phyloP scores from a whole-genome alignment of 2,888 invertebrate species.

The Thymelicus sylvestris region DNA sequence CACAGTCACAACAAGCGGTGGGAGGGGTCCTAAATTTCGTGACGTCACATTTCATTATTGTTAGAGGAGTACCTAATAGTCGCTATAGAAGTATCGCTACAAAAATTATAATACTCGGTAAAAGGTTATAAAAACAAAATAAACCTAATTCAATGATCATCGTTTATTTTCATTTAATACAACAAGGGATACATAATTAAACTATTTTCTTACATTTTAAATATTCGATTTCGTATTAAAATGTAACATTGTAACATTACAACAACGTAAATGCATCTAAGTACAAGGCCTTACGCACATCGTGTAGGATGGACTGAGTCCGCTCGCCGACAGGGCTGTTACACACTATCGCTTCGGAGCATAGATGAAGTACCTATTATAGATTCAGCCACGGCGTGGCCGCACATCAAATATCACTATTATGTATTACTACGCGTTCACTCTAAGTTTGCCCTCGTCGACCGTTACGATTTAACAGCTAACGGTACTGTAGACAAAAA shows the following conservation, averaged over 20 bases:
- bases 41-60: too few species aligned
- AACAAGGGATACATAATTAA: constrained; percentile 38
- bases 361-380: too few species aligned
- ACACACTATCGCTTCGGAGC: background rate
- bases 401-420: too few species aligned
- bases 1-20: too few species aligned
- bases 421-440: too few species aligned
- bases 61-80: too few species aligned
- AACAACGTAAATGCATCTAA: constrained; percentile 42
- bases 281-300: constrained; percentile 24
- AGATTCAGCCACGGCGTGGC: too few species aligned
- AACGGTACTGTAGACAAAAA: too few species aligned
- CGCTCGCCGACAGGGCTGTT: background rate
- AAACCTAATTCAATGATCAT: background rate
- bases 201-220: constrained; percentile 39
- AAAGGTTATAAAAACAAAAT: background rate
- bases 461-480: too few species aligned
- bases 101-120: background rate
- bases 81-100: too few species aligned
- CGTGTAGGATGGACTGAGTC: constrained; percentile 18
- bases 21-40: too few species aligned
- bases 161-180: constrained; percentile 45
- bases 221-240: constrained; percentile 41
- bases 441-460: too few species aligned
- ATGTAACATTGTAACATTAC: constrained; percentile 31